A percentile compares a stretch with the other conserved stretches of the same genome.
phyloP scores from a whole-genome alignment of 1,140 invertebrate genomes.

The Andricus grossulariae region DNA sequence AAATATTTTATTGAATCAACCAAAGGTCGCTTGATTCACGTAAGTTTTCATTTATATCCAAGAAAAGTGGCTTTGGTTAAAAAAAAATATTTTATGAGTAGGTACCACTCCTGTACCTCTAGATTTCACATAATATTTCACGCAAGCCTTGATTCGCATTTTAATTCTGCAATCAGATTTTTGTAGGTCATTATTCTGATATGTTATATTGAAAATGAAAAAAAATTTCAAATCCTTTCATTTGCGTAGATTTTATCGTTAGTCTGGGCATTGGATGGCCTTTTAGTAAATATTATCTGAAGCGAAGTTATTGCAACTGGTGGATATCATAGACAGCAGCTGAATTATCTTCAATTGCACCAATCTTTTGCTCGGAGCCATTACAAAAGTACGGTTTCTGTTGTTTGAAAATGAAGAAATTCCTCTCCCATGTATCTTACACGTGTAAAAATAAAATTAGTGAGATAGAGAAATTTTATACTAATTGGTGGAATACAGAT shows the following conservation, averaged over 20 bases:
- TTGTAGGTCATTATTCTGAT: background rate
- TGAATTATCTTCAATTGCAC: conserved; percentile 1
- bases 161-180: background rate
- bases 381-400: background rate
- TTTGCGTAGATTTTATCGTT: conserved; percentile 4
- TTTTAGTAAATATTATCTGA: conserved; percentile 5
- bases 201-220: background rate
- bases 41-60: no score
- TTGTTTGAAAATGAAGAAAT: no score
- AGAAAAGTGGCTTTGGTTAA: no score
- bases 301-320: background rate
- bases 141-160: background rate
- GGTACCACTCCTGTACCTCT: background rate
- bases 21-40: no score
- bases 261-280: background rate
- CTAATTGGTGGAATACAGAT: no score
- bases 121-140: conserved; percentile 5
- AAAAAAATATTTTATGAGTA: no score
- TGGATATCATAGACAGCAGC: background rate
- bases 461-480: no score
- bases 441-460: no score
- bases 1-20: no score
- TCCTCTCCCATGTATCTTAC: no score
- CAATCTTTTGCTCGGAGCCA: background rate
- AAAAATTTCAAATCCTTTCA: conserved; percentile 12